Conservation (phyloP, 2,113 vertebrate species). For the Aptenodytes patagonicus region DNA sequence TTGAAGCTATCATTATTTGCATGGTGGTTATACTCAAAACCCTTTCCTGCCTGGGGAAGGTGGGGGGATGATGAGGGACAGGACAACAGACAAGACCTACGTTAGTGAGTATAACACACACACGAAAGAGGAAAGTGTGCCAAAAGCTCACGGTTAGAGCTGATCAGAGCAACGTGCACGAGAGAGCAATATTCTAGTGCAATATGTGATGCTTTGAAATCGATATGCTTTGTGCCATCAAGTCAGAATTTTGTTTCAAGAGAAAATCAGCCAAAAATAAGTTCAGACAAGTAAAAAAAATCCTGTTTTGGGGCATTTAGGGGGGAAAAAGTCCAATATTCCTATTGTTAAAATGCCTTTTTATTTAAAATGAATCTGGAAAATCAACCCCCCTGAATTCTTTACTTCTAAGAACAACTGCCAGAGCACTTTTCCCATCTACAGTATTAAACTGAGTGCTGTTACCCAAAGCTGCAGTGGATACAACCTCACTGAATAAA, state of each 20-base stretch:
- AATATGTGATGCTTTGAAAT: not conserved
- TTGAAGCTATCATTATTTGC: not conserved
- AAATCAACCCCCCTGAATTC: not conserved
- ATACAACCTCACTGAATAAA: not conserved
- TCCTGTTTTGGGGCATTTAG: not conserved
- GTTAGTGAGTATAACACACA: accelerated
- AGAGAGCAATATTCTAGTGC: not conserved
- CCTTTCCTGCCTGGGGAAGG: not conserved
- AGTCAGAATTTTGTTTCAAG: not conserved
- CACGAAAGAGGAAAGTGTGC: accelerated
- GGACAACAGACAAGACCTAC: not conserved
- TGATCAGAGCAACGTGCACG: not conserved
- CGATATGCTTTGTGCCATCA: not conserved
- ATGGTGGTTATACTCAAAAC: not conserved
- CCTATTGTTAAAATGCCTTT: not conserved
- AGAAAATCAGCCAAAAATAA: not conserved
- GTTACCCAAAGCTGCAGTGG: not conserved
- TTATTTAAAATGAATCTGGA: not conserved
- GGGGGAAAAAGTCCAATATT: not conserved
- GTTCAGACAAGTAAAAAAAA: not conserved
- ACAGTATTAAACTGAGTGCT: not conserved
- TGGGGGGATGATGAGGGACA: not conserved
- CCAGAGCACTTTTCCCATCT: not conserved
- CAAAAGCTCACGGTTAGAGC: not conserved
- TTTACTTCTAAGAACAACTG: not conserved